A percentile compares a stretch with the other conserved stretches of the same genome.
Conservation (phyloP, 2,888 invertebrate species). For the Arge pagana region DNA sequence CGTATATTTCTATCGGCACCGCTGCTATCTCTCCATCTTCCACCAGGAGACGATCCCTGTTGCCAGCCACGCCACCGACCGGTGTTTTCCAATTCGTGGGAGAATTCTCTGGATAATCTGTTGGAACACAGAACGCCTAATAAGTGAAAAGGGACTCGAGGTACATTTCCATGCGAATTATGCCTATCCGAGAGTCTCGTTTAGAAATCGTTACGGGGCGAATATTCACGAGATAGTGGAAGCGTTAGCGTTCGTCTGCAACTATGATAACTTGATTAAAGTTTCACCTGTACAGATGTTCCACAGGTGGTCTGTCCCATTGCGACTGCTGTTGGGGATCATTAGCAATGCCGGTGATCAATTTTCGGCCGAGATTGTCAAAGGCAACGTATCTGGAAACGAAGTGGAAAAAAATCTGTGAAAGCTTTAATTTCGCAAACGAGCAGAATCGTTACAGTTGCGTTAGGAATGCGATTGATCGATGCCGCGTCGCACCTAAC, state of each 20-base stretch:
- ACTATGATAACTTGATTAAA: no score
- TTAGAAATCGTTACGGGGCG: no score
- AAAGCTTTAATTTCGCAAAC: no score
- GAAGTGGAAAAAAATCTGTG: no score
- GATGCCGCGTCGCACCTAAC: conserved; percentile 66
- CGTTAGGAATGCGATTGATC: background rate
- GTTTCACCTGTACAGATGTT: no score
- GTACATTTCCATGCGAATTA: no score
- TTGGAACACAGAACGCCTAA: no score
- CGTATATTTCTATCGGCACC: conserved; percentile 11
- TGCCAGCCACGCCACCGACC: conserved; percentile 28
- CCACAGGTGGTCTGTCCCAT: conserved; percentile 59
- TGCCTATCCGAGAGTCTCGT: no score
- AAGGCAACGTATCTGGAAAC: conserved; percentile 79
- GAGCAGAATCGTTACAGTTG: background rate
- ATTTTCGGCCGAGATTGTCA: conserved; percentile 77
- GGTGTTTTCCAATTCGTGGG: conserved; percentile 21
- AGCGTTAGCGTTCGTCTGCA: no score
- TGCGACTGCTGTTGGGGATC: conserved; percentile 58
- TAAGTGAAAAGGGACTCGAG: no score
- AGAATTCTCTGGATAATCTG: conserved; percentile 26
- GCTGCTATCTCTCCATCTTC: conserved; percentile 15
- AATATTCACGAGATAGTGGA: no score
- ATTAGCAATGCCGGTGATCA: conserved; percentile 84
- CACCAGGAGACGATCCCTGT: conserved; percentile 19